Evolutionary conservation across 1,140 invertebrate species (phyloP), one percentile per base, ranked within the genome.

Genomic region (Drosophila lacteicornis): DNA sequence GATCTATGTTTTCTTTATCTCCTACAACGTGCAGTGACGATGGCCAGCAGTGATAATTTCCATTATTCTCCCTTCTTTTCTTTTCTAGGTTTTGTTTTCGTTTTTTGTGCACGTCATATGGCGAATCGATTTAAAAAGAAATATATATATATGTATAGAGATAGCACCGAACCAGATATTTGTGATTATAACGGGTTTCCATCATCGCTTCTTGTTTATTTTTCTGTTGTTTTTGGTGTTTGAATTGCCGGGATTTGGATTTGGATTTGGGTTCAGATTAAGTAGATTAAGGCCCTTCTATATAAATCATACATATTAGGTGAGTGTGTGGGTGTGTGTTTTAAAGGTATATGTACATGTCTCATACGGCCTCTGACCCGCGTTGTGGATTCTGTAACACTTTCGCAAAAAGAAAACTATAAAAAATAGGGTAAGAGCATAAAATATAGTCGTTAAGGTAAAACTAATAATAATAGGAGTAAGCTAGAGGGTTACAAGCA

Each of bases 221-320:
- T 55, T 67, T 58, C 43, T 33, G 42, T 33, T 27, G 42, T 25
- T 59, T 50, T 50, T 49, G 55, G 30, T 63, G 69, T 50, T 71
- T 33, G 12, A 47, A 61, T 51, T 83, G n/a, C n/a, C 22, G 22
- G 22, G 22, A 25, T 25, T 55, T 78, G 36, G 22, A 25, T 25
- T 55, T 78, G 36, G 50, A 69, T 78, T 61, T 70, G 83, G 59
- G 55, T 87, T 74, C 69, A 78, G 51, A 80, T 88, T 88, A 88
- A 88, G 78, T 80, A 87, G 77, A 78, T 88, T 66, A 74, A 80
- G 55, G 70, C 76, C 67, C 50, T 50, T 79, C 53, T 67, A 56
- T 70, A 75, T 66, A 61, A 63, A 53, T 62, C 61, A 47, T 75
- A 59, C 69, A 75, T 68, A 50, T 74, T 53, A 76, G 30, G 36